Conservation (phyloP, 1,140 invertebrate genomes). For the Agrypnia vestita region DNA sequence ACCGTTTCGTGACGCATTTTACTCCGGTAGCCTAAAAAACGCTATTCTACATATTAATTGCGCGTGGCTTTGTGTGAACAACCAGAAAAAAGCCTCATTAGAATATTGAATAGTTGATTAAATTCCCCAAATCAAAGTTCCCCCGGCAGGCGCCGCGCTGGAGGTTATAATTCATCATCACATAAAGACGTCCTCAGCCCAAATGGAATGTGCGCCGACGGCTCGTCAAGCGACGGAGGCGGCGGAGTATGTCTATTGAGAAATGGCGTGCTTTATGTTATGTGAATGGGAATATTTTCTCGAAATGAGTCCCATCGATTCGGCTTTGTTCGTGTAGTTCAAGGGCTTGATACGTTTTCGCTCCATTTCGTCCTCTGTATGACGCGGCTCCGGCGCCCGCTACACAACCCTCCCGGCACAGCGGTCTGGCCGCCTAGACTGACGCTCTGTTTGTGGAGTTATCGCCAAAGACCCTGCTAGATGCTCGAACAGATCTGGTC, state of each 20-base stretch:
- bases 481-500: too few relatives aligned
- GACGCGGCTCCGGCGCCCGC: not conserved
- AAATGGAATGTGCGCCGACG: not conserved
- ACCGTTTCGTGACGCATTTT: too few relatives aligned
- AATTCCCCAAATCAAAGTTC: not conserved
- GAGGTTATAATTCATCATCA: not conserved
- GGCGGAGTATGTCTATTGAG: slow-evolving; percentile 12
- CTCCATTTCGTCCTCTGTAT: slow-evolving; percentile 26
- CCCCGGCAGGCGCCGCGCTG: not conserved
- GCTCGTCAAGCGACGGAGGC: not conserved
- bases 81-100: too few relatives aligned
- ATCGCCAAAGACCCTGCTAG: too few relatives aligned
- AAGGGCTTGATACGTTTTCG: slow-evolving; percentile 30
- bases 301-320: slow-evolving; percentile 35
- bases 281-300: slow-evolving; percentile 31
- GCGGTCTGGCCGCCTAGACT: too few relatives aligned
- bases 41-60: too few relatives aligned
- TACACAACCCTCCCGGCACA: slow-evolving; percentile 23
- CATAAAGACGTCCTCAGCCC: slow-evolving; percentile 14
- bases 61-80: too few relatives aligned
- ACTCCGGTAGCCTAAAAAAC: too few relatives aligned
- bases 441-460: too few relatives aligned
- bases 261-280: slow-evolving; percentile 23
- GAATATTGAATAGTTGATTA: not conserved
- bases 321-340: slow-evolving; percentile 31